Evolutionary conservation across 2,113 vertebrate genomes (phyloP).

Genomic region (Leiothrix lutea): DNA sequence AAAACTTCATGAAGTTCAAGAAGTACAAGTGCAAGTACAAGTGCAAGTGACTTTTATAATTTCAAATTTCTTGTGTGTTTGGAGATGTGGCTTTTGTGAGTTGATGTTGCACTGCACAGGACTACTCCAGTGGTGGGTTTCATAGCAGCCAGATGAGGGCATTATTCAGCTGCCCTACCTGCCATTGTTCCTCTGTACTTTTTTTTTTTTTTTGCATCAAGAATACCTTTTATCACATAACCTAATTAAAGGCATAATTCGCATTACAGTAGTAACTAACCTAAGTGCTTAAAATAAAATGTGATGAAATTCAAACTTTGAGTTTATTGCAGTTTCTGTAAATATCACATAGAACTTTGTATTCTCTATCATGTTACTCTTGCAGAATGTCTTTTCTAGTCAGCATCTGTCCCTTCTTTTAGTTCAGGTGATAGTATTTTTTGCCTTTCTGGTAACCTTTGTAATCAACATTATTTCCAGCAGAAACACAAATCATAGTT

Average conservation of each 20-base stretch:
- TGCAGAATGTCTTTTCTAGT: background rate
- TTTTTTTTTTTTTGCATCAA: background rate
- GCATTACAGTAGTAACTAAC: background rate
- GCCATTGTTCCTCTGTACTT: background rate
- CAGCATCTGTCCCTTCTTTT: background rate
- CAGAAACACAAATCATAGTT: background rate
- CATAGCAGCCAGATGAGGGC: background rate
- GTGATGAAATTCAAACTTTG: background rate
- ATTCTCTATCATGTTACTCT: background rate
- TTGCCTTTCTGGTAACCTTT: background rate
- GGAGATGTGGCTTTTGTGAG: background rate
- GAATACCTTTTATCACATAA: background rate
- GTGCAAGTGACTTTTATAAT: too few species aligned
- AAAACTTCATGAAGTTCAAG: background rate
- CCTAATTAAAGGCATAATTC: background rate
- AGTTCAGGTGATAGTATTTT: background rate
- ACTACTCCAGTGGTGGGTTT: background rate
- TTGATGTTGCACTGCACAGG: fast-evolving
- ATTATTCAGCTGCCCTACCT: background rate
- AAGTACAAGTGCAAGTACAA: background rate
- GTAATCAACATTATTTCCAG: background rate
- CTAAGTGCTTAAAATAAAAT: background rate
- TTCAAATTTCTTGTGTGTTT: background rate
- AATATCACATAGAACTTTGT: background rate
- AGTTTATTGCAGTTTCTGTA: background rate